Evolutionary conservation across 2,797 vertebrate genomes (phyloP), one percentile per base, ranked within the genome.

Genomic region (Epinephelus coioides): DNA sequence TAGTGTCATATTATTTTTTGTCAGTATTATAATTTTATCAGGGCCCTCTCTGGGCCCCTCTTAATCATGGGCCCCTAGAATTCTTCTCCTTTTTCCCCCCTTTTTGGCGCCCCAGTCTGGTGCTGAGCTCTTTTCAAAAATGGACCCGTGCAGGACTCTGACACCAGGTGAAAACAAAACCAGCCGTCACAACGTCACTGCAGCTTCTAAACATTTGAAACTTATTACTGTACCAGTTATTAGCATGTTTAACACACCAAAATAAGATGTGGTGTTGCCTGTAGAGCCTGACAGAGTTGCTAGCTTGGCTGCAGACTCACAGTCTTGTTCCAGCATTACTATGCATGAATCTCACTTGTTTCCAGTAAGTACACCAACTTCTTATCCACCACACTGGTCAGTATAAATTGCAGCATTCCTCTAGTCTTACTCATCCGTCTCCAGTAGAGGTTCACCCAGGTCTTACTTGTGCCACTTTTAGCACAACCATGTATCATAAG

Each of bases 401-500:
- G 80, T 44, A 63, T 78, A 43, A 65, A 57, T 21, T 69, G 43
- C 13, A 51, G 47, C 55, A 54, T 81, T 79, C 73, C 73, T 76
- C 38, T 43, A 4, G 21, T 70, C 34, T 76, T 68, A 68, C 47
- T 75, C 9, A 60, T 73, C 47, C 47, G 44, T 64, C 44, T 56
- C 30, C 46, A 76, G 46, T 18, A 78, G 34, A 79, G 53, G 53
- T 71, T 81, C 77, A 59, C 30, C 38, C 19, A 13, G 30, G 34
- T 73, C 49, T 51, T 59, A 27, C 27, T 71, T 40, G 44, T 78
- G 56, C 73, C 53, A 60, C 83, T 79, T 65, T 60, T 56, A 56
- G 51, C 2, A 44, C 49, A 34, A 19, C 13, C 43, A 55, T 66
- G 3, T 34, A 61, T 75, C 73, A 76, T 7, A 53, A 60, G 34